Base-by-base conservation (phyloP, 2,888 invertebrate species). In the Acrobasis consociella region DNA sequence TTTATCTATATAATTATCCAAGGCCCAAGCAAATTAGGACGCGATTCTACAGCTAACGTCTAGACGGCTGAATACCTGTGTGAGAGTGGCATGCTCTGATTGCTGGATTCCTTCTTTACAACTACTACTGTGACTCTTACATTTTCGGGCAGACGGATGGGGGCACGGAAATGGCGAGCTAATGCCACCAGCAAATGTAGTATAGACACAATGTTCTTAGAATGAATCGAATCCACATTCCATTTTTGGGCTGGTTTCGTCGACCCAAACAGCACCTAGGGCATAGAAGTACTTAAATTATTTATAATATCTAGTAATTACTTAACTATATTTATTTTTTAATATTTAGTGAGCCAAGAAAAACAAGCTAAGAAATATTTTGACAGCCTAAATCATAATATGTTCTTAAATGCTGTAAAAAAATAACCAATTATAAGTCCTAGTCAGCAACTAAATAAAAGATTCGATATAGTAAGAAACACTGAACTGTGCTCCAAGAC, bases 141-240 rank as follows among this genome's bases (percentile, higher is more conserved):
- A 88, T 99, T 97, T 88, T 99, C 99, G 0, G 99, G 99, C 62
- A 99, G 94, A 72, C 99, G 95, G 56, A 99, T 96, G 0, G 99
- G 99, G 0, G 99, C 99, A 49, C 99, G 93, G 85, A 98, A 99
- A 87, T 98, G 97, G 58, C 99, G 95, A 5, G 96, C 99, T 65
- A 99, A 86, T 0, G 98, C 96, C 13, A 99, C 99, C 71, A 99
- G 83, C 46, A 99, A 91, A 86, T 99, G 99, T 62, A 99, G 93
- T 78, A 99, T 99, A 1, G 99, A 96, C 8, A 99, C 98, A 70
- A 99, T 94, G 86, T 99, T 99, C 91, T 99, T 99, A 0, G 97
- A 97, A 89, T 99, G 99, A 51, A 99, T 95, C 46, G 97, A 96
- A 85, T 99, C 99, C 0, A 99, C 99, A 78, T 97, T 98, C 99